phyloP scores from a whole-genome alignment of 1,140 invertebrate species.

The Drosophila insularis region DNA sequence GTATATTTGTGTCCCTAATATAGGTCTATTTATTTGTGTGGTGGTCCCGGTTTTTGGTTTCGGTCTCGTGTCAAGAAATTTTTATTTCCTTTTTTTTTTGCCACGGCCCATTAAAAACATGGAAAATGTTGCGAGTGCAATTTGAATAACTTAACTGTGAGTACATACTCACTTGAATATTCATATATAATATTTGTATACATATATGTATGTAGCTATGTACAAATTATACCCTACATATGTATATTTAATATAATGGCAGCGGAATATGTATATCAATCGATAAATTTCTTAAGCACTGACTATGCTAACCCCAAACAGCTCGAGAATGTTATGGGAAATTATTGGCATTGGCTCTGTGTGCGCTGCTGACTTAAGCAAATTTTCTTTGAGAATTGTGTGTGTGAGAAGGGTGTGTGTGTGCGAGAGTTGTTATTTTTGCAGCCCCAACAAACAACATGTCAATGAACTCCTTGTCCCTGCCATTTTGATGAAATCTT shows the following conservation, averaged over 20 bases:
- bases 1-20: background rate
- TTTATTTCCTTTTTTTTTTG: slow-evolving; percentile 5
- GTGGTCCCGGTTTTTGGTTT: too few relatives aligned
- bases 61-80: slow-evolving; percentile 17
- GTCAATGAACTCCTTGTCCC: slow-evolving; percentile 57
- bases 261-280: slow-evolving; percentile 36
- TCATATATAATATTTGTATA: too few relatives aligned
- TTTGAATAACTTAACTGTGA: slow-evolving; percentile 50
- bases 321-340: slow-evolving; percentile 19
- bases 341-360: slow-evolving; percentile 1
- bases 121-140: slow-evolving; percentile 44
- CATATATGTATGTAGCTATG: background rate
- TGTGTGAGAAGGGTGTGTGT: background rate
- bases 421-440: slow-evolving; percentile 37
- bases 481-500: slow-evolving; percentile 29
- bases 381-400: slow-evolving; percentile 35
- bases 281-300: slow-evolving; percentile 61
- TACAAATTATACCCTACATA: slow-evolving; percentile 16
- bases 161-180: too few relatives aligned
- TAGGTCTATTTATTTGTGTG: slow-evolving; percentile 3
- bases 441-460: slow-evolving; percentile 26
- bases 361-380: slow-evolving; percentile 58
- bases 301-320: slow-evolving; percentile 25
- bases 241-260: slow-evolving; percentile 15
- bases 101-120: slow-evolving; percentile 25